phyloP scores from a whole-genome alignment of 2,888 invertebrate genomes.

The Cacoxenus indagator region DNA sequence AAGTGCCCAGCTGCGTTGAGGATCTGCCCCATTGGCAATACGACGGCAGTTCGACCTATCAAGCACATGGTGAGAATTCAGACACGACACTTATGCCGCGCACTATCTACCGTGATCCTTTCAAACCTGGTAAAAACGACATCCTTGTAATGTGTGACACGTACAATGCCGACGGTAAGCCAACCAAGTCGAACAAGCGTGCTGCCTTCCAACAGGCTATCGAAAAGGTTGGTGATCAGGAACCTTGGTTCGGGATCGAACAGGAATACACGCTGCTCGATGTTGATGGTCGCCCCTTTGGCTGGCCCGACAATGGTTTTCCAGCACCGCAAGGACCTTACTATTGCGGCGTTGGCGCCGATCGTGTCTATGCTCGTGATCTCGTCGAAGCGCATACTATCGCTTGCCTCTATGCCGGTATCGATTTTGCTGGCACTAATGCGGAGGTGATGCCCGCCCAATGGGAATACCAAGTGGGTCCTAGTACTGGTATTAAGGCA shows the following conservation, averaged over 20 bases:
- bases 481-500: constrained; percentile 75
- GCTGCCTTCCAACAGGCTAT: constrained; percentile 72
- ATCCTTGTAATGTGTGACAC: constrained; percentile 84
- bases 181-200: constrained; percentile 72
- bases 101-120: constrained; percentile 85
- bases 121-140: constrained; percentile 79
- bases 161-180: constrained; percentile 74
- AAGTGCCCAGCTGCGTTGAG: constrained; percentile 74
- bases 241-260: constrained; percentile 83
- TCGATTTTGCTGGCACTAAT: constrained; percentile 83
- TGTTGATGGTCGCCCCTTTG: constrained; percentile 76
- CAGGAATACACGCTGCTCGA: constrained; percentile 76
- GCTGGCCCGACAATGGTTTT: constrained; percentile 79
- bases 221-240: constrained; percentile 74
- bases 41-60: constrained; percentile 81
- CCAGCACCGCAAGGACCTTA: constrained; percentile 83
- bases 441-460: constrained; percentile 89
- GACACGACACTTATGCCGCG: constrained; percentile 84
- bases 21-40: constrained; percentile 83
- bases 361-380: constrained; percentile 83
- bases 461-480: constrained; percentile 79
- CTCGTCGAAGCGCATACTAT: constrained; percentile 83
- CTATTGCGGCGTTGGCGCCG: constrained; percentile 87
- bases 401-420: constrained; percentile 82
- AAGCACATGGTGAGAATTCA: constrained; percentile 76